Evolutionary conservation across 2,888 invertebrate genomes (phyloP), one percentile per base, ranked within the genome.

Genomic region (Caenorhabditis imperialis): DNA sequence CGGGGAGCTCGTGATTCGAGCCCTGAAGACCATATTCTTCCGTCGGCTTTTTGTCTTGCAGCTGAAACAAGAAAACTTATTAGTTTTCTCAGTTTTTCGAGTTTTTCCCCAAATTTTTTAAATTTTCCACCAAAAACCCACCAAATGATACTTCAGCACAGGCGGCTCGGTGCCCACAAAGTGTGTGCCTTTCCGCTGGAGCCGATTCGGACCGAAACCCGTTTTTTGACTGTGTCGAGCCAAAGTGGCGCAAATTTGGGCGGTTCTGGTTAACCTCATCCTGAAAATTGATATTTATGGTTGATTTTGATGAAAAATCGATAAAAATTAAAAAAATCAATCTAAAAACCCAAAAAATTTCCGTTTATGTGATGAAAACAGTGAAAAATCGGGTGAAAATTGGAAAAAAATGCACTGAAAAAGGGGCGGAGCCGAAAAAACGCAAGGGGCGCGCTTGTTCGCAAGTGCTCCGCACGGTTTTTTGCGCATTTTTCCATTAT

Each of bases 121-220:
- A 30, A 30, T 30, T 30, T 30, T 30, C 30, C 6, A 30, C 30
- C 6, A 48, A 58, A 18, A 48, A 61, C 69, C 42, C 27, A 78
- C 86, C 60, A 84, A 47, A 54, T 87, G 86, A 71, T 87, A 87
- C 54, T 87, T 87, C 22, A 87, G 70, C 8, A 78, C 78, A 27
- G 78, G 78, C 33, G 87, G 86, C 38, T 86, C 86, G n/a, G 87
- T 87, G 23, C 87, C 87, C 8, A 87, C 87, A 63, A 87, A 87
- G 58, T 87, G 86, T 5, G 71, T 62, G 16, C 84, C 85, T 63
- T 82, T 81, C n/a, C 85, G 72, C 62, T 80, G 81, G 37, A 85
- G 78, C 20, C 85, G 77, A 55, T 87, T 86, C 35, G 85, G 84
- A 20, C 85, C 85, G 53, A 83, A 86, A 2, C 85, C 85, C 3